These are phyloP conservation scores for Suricata suricatta DNA, from an alignment of 2,113 vertebrate genomes.

Conservation along the genomic window DNA sequence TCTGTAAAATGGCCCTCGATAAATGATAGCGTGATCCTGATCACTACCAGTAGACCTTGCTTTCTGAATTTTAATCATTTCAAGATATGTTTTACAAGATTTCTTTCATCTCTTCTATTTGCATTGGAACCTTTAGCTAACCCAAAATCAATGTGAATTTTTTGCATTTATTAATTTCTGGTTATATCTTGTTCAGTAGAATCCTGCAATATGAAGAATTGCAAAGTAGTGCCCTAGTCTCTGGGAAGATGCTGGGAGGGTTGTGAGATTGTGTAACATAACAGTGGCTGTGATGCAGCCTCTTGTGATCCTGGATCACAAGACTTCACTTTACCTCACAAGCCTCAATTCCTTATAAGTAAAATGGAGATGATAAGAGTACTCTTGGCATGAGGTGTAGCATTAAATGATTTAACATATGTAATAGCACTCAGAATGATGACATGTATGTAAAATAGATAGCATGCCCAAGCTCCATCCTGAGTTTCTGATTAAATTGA, in stretches of 20 bases:
- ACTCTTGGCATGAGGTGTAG: not conserved
- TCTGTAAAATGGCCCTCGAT: not conserved
- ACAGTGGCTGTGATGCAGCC: not conserved
- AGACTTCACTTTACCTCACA: not conserved
- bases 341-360: constrained; percentile 1
- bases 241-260: not conserved
- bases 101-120: constrained; percentile 1
- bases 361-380: not conserved
- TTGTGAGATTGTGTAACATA: not conserved
- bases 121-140: not conserved
- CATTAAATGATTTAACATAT: constrained; percentile 9
- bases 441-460: not conserved
- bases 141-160: not conserved
- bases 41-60: not conserved
- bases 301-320: not conserved
- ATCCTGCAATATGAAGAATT: not conserved
- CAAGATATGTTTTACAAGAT: not conserved
- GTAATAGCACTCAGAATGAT: not conserved
- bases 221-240: not conserved
- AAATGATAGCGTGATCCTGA: not conserved
- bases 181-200: not conserved
- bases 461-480: not conserved
- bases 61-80: constrained; percentile 24
- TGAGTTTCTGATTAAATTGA: not conserved
- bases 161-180: not conserved